Evolutionary conservation across 2,797 vertebrate species (phyloP).

Genomic region (Pteropus rufus): DNA sequence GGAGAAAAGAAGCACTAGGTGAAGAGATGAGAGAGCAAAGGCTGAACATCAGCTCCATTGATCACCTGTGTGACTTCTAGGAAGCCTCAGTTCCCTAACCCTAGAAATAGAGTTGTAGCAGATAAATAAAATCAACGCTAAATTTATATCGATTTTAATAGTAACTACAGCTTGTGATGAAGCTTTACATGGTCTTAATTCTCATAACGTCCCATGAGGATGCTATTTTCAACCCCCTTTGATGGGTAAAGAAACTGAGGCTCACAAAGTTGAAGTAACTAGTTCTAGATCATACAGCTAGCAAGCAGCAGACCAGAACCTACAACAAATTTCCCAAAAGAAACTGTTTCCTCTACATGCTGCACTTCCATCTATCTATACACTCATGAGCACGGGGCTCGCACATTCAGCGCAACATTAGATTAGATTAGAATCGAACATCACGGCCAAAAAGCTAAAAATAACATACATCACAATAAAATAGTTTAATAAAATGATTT

Average conservation of each 20-base stretch:
- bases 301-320: neutral
- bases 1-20: neutral
- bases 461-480: neutral
- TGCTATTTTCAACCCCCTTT: neutral
- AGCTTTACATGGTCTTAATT: neutral
- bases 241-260: neutral
- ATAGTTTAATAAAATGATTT: neutral
- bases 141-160: neutral
- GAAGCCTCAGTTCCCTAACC: neutral
- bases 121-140: neutral
- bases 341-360: rapidly evolving
- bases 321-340: neutral
- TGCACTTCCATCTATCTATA: neutral
- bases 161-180: neutral
- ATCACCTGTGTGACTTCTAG: neutral
- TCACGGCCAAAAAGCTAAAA: neutral
- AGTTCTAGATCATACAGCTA: neutral
- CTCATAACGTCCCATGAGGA: neutral
- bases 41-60: neutral
- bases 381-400: neutral
- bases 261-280: neutral
- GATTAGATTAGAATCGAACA: neutral
- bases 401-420: neutral
- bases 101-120: neutral
- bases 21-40: neutral